Percentiles rank a stretch among this genome's conserved stretches.
Evolutionary conservation across 2,113 vertebrate genomes (phyloP).

Genomic region (Poeciliopsis retropinna): DNA sequence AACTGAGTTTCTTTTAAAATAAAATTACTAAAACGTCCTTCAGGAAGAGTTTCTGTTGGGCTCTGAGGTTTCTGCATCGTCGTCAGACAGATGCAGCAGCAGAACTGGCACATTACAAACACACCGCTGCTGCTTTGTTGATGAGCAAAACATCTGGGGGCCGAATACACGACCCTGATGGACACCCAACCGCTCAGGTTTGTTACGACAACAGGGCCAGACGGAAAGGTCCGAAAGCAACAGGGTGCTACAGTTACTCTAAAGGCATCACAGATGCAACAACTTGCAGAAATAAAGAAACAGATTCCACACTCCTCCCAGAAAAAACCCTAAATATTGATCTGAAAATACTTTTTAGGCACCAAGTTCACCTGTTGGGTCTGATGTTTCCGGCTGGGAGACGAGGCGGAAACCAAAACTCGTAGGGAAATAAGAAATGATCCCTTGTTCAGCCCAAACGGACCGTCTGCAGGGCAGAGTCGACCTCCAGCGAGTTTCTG

Average conservation of each 20-base stretch:
- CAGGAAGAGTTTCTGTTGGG: not conserved
- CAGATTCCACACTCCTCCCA: not conserved
- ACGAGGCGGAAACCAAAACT: slow-evolving; percentile 28
- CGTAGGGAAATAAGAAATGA: slow-evolving; percentile 44
- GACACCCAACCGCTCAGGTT: slow-evolving; percentile 3
- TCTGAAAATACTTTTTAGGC: slow-evolving; percentile 48
- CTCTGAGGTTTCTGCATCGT: not conserved
- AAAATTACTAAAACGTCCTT: not conserved
- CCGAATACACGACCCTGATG: not conserved
- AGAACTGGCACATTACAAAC: not conserved
- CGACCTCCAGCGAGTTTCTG: slow-evolving; percentile 15
- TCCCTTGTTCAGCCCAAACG: slow-evolving; percentile 40
- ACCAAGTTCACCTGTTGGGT: slow-evolving; percentile 50
- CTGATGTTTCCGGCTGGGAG: slow-evolving; percentile 28
- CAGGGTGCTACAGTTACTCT: slow-evolving; percentile 25
- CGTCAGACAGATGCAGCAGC: not conserved
- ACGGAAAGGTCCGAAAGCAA: slow-evolving; percentile 35
- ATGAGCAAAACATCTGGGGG: not conserved
- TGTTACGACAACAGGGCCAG: slow-evolving; percentile 20
- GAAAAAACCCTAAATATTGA: slow-evolving; percentile 19
- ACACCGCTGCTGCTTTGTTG: no score
- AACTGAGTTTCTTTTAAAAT: not conserved
- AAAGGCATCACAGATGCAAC: slow-evolving; percentile 84
- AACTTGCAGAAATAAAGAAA: slow-evolving; percentile 10
- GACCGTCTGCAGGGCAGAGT: slow-evolving; percentile 6